Conservation (phyloP, 1,140 invertebrate genomes). For the Papilio aristodemus region DNA sequence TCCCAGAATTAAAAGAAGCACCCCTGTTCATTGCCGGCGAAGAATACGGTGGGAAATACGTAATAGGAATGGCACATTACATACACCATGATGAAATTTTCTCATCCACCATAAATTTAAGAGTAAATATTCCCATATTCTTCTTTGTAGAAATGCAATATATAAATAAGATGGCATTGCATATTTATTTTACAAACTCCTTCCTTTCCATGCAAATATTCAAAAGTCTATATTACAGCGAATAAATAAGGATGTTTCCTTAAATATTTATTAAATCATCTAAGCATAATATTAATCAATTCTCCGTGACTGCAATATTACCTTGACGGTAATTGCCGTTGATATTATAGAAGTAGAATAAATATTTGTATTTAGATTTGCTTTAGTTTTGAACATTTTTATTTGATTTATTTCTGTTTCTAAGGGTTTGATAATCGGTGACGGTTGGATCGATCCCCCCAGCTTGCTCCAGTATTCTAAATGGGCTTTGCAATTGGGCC, state of each 20-base stretch:
- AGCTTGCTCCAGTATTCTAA: slow-evolving; percentile 25
- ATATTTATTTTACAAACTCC: background rate
- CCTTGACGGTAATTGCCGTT: background rate
- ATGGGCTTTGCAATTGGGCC: slow-evolving; percentile 19
- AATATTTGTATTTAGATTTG: background rate
- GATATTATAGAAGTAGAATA: too few relatives aligned
- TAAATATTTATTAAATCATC: background rate
- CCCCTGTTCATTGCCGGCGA: slow-evolving; percentile 29
- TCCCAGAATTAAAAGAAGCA: slow-evolving; percentile 21
- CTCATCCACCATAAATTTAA: slow-evolving; percentile 19
- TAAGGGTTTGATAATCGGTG: slow-evolving; percentile 28
- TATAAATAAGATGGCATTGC: too few relatives aligned
- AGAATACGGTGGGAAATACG: slow-evolving; percentile 27
- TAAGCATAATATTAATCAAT: background rate
- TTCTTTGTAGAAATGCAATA: background rate
- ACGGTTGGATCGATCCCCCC: slow-evolving; percentile 25
- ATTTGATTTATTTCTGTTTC: slow-evolving; percentile 7
- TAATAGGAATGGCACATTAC: slow-evolving; percentile 2
- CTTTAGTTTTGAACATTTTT: background rate
- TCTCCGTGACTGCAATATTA: background rate
- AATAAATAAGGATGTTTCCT: background rate
- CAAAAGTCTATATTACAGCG: background rate
- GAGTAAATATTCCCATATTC: background rate
- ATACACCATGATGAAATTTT: slow-evolving; percentile 18
- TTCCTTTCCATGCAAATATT: background rate